Evolutionary conservation across 1,140 invertebrate genomes (phyloP).

Genomic region (Stegodyphus dumicola): DNA sequence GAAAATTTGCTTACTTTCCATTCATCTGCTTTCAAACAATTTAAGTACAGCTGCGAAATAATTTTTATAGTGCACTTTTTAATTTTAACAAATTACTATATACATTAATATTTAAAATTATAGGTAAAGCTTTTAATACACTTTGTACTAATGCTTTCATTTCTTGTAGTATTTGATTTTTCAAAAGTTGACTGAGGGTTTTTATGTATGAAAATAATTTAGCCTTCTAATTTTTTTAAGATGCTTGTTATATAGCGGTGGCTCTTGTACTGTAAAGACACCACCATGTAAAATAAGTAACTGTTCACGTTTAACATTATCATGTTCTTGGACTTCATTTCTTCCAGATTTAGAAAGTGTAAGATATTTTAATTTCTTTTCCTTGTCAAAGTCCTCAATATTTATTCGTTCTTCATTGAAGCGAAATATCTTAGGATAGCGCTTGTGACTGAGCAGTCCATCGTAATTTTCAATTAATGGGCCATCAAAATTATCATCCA

Average conservation of each 20-base stretch:
- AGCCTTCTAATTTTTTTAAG: slow-evolving; percentile 33
- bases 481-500: slow-evolving; percentile 72
- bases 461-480: slow-evolving; percentile 62
- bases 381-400: slow-evolving; percentile 62
- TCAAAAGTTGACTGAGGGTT: neutral
- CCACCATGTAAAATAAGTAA: slow-evolving; percentile 63
- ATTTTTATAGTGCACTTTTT: no score
- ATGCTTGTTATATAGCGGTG: slow-evolving; percentile 37
- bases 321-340: slow-evolving; percentile 55
- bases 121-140: no score
- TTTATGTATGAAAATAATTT: neutral
- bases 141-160: no score
- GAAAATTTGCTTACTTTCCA: no score
- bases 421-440: slow-evolving; percentile 62
- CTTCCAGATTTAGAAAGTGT: slow-evolving; percentile 13
- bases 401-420: slow-evolving; percentile 63
- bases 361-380: slow-evolving; percentile 56
- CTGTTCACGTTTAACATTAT: slow-evolving; percentile 58
- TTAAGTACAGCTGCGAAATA: no score
- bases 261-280: slow-evolving; percentile 57
- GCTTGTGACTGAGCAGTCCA: slow-evolving; percentile 62
- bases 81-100: no score
- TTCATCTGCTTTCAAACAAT: no score
- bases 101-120: no score
- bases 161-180: no score